A percentile compares a stretch with the other conserved stretches of the same genome.
phyloP scores from a whole-genome alignment of 2,797 vertebrate species.

The Melopsittacus undulatus region DNA sequence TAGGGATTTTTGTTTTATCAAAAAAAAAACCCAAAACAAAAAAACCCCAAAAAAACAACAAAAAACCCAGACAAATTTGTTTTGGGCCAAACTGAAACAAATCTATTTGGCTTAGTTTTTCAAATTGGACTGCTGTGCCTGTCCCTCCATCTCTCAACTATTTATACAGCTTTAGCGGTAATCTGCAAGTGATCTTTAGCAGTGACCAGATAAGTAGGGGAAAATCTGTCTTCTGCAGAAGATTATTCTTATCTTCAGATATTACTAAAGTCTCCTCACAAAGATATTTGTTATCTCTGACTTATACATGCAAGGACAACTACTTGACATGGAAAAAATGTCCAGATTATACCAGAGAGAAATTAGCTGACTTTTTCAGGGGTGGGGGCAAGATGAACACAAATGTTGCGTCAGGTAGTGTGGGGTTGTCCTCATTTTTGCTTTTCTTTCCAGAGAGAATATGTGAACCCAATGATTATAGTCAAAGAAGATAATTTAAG shows the following conservation, averaged over 20 bases:
- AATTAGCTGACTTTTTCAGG: background rate
- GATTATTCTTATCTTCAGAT: background rate
- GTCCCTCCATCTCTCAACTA: background rate
- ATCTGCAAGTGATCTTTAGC: background rate
- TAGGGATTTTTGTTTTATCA: background rate
- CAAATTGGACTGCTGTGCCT: background rate
- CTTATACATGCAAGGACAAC: background rate
- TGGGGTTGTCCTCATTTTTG: background rate
- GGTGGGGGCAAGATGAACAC: background rate
- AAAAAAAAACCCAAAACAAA: background rate
- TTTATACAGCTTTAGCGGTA: background rate
- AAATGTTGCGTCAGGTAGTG: background rate
- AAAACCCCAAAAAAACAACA: too few species aligned
- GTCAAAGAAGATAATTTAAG: background rate
- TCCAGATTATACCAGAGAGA: background rate
- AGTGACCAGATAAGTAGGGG: background rate
- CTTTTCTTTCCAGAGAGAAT: background rate
- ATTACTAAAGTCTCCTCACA: background rate
- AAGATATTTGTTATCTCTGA: background rate
- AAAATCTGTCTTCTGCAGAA: background rate
- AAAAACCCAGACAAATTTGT: background rate
- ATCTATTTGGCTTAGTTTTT: background rate
- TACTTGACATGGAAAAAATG: background rate
- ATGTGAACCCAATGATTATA: background rate
- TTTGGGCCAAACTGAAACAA: background rate